Base-by-base conservation (phyloP, 2,888 invertebrate genomes). In the Mesorhabditis sp. region DNA sequence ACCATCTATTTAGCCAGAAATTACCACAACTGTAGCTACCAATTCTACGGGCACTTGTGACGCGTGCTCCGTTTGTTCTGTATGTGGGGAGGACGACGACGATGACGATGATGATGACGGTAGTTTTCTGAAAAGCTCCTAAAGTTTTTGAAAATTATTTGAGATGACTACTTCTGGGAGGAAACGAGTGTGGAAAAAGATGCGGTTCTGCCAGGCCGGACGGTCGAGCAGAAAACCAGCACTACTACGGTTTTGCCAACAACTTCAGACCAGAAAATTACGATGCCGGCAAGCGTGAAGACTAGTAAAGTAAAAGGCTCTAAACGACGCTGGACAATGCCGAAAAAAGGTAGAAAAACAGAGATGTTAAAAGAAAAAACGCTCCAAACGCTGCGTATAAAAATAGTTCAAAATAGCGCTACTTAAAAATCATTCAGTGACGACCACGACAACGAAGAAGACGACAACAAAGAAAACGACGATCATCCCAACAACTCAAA, bases 51-150 rank as follows among this genome's bases (percentile, higher is more conserved):
- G 28, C 28, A 28, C 28, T 28, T 28, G 28, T 28, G 28, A 28
- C 28, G 28, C 28, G 28, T 28, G 28, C 28, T 28, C 61, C 4
- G 65, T 65, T 10, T 67, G 68, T 42, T 68, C 64, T 65, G 68
- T 65, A 7, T 42, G 45, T 13, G n/a, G 68, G 45, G 67, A 68
- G 45, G 69, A 70, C 42, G 73, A 69, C 65, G 71, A 68, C 4
- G 63, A 58, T 43, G 67, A 70, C 5, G 62, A 69, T 43, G 68
- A 71, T 44, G 72, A 73, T 66, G 73, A 72, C 28, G 71, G 73
- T 3, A 28, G 28, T 28, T 28, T 28, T 28, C 28, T 28, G 28
- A 28, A 28, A 28, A 28, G 28, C 28, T 28, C 28, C 28, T 28
- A 28, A 28, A 28, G 28, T 28, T 28, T 28, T 28, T 62, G 70